These are phyloP conservation scores for Aplochiton taeniatus DNA, from an alignment of 2,797 vertebrate species.

Conservation along the genomic window DNA sequence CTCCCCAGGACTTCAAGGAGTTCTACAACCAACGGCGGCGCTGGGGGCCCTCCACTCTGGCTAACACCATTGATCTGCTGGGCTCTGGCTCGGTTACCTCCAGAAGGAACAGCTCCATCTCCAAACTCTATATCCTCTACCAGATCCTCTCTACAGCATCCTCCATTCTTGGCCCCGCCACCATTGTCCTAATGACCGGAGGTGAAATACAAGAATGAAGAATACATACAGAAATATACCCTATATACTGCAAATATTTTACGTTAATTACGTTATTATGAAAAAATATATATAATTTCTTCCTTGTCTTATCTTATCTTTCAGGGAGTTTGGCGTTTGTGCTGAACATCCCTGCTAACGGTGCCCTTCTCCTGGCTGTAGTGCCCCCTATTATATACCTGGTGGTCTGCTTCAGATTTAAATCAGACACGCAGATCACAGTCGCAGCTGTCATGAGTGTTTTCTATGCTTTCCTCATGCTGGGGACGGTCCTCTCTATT, in stretches of 20 bases:
- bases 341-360: fast-evolving
- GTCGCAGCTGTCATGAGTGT: conserved; percentile 68
- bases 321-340: conserved; percentile 64
- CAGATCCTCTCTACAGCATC: conserved; percentile 64
- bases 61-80: conserved; percentile 70
- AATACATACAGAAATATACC: no score
- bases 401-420: conserved; percentile 70
- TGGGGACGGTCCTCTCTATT: conserved; percentile 58
- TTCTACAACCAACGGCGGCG: conserved; percentile 77
- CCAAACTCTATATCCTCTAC: conserved; percentile 72
- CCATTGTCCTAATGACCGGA: conserved; percentile 71
- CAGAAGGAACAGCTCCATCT: conserved; percentile 69
- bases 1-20: conserved; percentile 76
- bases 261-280: no score
- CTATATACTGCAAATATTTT: no score
- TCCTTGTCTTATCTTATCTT: conserved; percentile 14
- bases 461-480: conserved; percentile 72
- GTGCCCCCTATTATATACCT: conserved; percentile 63
- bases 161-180: conserved; percentile 68
- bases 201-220: conserved; percentile 42
- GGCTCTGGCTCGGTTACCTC: conserved; percentile 46
- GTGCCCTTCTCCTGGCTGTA: conserved; percentile 51
- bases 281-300: no score
- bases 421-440: conserved; percentile 69
- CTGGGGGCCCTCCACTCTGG: conserved; percentile 78